Evolutionary conservation across 2,797 vertebrate genomes (phyloP), one percentile per base, ranked within the genome.

Genomic region (Helarctos malayanus): DNA sequence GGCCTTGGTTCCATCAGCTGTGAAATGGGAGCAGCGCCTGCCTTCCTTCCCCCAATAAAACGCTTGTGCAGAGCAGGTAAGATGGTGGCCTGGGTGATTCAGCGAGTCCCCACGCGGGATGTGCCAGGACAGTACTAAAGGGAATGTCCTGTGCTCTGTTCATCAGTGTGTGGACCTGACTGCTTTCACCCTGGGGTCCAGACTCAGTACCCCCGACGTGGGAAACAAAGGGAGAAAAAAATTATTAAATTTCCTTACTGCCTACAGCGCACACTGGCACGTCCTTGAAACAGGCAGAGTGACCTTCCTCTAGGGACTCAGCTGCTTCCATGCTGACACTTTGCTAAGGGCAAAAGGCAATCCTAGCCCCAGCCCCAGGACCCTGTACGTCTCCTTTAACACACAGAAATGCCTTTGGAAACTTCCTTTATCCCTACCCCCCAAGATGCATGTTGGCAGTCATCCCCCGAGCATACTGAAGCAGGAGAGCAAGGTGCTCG

Each of bases 41-140:
- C 11, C 21, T 47, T 3, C 6, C 12, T 65, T 21, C 57, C 41
- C 4, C 10, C 29, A 56, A 3, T 16, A 29, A 23, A 79, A n/a
- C 1, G 4, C 3, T 15, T 11, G 19, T 13, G 3, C 2, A 27
- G 29, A 49, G 41, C 29, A 25, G 57, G 19, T 13, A 52, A 15
- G 9, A 49, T 15, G 29, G 18, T 0, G 3, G 12, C 4, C 15
- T 57, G 25, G 38, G 16, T 10, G 25, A 76, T 9, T 27, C 6
- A 5, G 3, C 1, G 21, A 61, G 45, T 16, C 38, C 27, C 38
- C 8, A 8, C 5, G 0, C 3, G 14, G 18, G 32, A 19, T 2
- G 16, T 4, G 3, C 10, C 2, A 18, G 57, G 21, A 59, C 3
- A 0, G 2, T 0, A 21, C 23, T 2, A 32, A 13, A 13, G n/a